Base-by-base conservation (phyloP, 2,888 invertebrate genomes). In the Sarcophaga carnaria region DNA sequence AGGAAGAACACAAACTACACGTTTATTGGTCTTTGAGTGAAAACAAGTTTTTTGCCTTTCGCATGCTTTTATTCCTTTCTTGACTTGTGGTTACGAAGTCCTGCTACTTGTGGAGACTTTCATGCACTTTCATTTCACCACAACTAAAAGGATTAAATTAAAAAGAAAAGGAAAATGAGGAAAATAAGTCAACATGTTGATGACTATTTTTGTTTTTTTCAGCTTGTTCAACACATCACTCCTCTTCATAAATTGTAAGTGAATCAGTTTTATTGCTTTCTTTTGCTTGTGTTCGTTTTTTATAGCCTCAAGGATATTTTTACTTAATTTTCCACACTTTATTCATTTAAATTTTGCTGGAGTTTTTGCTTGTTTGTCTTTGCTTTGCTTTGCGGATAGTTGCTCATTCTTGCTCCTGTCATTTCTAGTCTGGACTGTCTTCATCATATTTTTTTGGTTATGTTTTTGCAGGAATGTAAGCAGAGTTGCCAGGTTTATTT, bases 251-350 rank as follows among this genome's bases (percentile, higher is more conserved):
- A 85, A 76, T 80, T 80, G 66, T 76, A 80, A 60, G 80, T 80
- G 77, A 85, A 85, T 79, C 80, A 85, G 60, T 59, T 72, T 85
- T 77, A 80, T 85, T 81, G 77, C 77, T 66, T 17, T 37, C 66
- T 37, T 80, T 80, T 77, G 67, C 69, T 75, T 77, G 67, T 63
- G 37, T 37, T 37, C 37, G 8, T 37, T 37, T 37, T 78, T 47
- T 81, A 72, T 85, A 59, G 77, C 77, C 81, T 78, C 69, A 74
- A 81, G 85, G 85, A 77, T 77, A 77, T 81, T 85, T 81, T 74
- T 60, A 74, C 67, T 85, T 74, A 77, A 84, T 80, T 80, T 80
- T 70, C 67, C 63, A 75, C 82, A 82, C 78, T 81, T 49, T 66
- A 37, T 20, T 11, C 11, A 27, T 20, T 37, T 37, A 10, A 37